Base-by-base conservation (phyloP, 2,113 vertebrate species). In the Caranx ignobilis region DNA sequence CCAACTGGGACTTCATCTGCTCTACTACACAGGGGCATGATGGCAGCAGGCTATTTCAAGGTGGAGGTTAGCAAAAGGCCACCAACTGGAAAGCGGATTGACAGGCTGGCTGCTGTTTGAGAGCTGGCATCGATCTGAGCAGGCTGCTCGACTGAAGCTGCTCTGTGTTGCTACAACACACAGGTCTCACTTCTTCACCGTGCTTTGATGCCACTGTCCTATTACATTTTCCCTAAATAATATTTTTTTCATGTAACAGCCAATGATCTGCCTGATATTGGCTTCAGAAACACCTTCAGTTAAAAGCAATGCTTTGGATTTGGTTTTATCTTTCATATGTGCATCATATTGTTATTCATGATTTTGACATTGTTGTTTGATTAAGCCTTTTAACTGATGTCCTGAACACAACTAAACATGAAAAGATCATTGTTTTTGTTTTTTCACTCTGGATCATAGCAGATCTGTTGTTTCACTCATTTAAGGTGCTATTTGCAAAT, bases 21-120 rank as follows among this genome's bases (percentile, higher is more conserved):
- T 81, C 79, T 32, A 69, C 84, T 76, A 54, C 90, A 71, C 82
- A 39, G 73, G 55, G 74, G 37, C 84, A 62, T 19, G 65, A 55
- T 48, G 80, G 77, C 67, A 83, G 66, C 62, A 19, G 50, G 77
- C 90, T 87, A 88, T 87, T 93, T 92, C 85, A 89, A 91, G 90
- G 63, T 79, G 59, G 77, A 87, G 86, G 82, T 88, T 67, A 75
- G 80, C 41, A 70, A 86, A 84, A 79, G 84, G 68, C 69, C 87
- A 78, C 34, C 67, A 3, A 67, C 52, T 78, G 81, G 70, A 87
- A 86, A 81, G 59, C 63, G 21, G 81, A 56, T 43, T 70, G 83
- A 89, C 80, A 65, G 79, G 57, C 32, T 1, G 56, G 48, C 71
- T 31, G 79, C 67, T 39, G 61, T 57, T 41, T 60, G 71, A 84